Evolutionary conservation across 1,140 invertebrate species (phyloP).

Genomic region (Telenomus remus): DNA sequence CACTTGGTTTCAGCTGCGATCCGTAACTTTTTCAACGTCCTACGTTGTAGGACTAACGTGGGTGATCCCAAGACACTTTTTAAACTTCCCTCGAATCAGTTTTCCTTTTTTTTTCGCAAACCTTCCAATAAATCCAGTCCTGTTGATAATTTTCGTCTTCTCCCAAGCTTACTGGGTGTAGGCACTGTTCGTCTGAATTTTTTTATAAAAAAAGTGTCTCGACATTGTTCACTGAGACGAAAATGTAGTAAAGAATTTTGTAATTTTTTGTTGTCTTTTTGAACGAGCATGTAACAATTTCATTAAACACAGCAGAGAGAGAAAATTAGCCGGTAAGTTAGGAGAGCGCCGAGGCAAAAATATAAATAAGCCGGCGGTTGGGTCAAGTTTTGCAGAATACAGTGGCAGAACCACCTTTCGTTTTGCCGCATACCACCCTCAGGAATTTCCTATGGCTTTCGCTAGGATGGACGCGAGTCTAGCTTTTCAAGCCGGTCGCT

Average conservation of each 20-base stretch:
- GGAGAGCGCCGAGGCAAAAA: conserved; percentile 17
- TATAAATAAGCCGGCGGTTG: conserved; percentile 39
- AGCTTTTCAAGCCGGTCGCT: conserved; percentile 40
- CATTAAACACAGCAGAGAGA: conserved; percentile 36
- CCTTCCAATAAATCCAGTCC: no score
- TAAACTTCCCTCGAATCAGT: no score
- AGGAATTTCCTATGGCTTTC: conserved; percentile 49
- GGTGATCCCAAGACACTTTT: conserved; percentile 31
- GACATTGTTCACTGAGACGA: conserved; percentile 19
- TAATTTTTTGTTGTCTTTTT: no score
- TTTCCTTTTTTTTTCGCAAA: no score
- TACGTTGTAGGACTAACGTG: conserved; percentile 40
- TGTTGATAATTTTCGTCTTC: no score
- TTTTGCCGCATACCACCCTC: conserved; percentile 47
- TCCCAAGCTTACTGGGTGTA: no score
- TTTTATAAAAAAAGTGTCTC: conserved; percentile 11
- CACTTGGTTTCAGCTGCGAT: no score
- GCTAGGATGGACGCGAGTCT: conserved; percentile 49
- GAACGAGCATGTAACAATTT: conserved; percentile 46
- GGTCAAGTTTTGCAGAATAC: conserved; percentile 42
- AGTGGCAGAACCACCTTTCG: conserved; percentile 48
- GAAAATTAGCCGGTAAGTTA: conserved; percentile 51
- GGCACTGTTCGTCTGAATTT: no score
- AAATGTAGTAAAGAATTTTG: conserved; percentile 32
- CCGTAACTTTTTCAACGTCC: conserved; percentile 17